A percentile compares a stretch with the other conserved stretches of the same genome.
These are phyloP conservation scores for Diachasmimorpha longicaudata DNA, from an alignment of 1,140 invertebrate genomes.

Conservation along the genomic window DNA sequence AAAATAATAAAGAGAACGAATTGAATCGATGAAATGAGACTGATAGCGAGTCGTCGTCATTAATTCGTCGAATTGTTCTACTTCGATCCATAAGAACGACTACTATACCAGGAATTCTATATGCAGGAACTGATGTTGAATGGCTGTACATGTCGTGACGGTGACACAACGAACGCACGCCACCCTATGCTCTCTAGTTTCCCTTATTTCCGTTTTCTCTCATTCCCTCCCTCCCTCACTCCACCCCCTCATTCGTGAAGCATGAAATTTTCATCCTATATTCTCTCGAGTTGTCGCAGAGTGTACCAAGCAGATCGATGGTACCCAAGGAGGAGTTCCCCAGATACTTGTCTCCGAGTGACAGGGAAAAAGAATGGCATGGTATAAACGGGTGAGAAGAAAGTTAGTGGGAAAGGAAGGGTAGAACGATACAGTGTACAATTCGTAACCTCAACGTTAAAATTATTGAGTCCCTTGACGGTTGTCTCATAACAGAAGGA, in stretches of 20 bases:
- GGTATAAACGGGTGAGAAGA: not conserved
- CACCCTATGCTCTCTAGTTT: not conserved
- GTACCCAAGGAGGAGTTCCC: conserved; percentile 1
- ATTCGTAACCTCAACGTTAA: not conserved
- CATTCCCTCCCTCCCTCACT: not conserved
- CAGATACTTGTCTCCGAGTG: not conserved
- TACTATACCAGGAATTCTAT: not conserved
- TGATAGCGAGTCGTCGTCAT: not conserved
- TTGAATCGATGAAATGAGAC: not conserved
- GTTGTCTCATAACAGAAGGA: too few relatives aligned
- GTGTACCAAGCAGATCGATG: not conserved
- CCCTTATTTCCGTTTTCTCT: not conserved
- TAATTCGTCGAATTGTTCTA: not conserved
- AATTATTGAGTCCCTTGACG: not conserved
- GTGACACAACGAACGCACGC: not conserved
- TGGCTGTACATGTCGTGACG: not conserved
- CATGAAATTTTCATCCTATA: conserved; percentile 3
- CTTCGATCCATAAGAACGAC: not conserved
- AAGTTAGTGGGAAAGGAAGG: not conserved
- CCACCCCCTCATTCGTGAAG: not conserved
- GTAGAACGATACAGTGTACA: not conserved
- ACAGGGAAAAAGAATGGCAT: not conserved
- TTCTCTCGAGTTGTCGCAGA: conserved; percentile 6
- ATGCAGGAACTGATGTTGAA: not conserved
- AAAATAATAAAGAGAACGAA: not conserved